Base-by-base conservation (phyloP, 2,113 vertebrate genomes). In the Tricholaema leucomelas region DNA sequence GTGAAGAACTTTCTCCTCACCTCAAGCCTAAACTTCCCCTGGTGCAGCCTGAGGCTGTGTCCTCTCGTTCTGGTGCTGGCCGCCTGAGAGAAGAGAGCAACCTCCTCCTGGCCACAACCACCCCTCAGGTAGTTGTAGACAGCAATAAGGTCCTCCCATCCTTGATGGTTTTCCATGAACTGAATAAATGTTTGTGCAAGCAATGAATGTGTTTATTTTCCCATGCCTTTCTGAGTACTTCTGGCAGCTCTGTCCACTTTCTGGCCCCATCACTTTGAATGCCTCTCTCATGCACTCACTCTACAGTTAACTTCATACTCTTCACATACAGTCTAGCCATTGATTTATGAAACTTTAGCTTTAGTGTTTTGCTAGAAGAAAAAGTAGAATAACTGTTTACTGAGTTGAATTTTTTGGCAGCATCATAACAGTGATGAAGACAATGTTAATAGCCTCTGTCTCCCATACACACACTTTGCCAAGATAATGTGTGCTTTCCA, bases 191-290 rank as follows among this genome's bases (percentile, higher is more conserved):
- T 78, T 88, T 92, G 58, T 48, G 35, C 77, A 86, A 91, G 58
- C 38, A 90, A 88, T 88, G 90, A 58, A 74, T 81, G 81, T 84
- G 36, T 25, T 81, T 84, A n/a, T 75, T 93, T 88, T 23, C 20
- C 38, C n/a, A 17, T 60, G 56, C 6, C 3, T 52, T 69, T 88
- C 61, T 72, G 35, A 90, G 31, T 44, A 42, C 38, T 81, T 81
- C 52, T 90, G 50, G 30, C 42, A 90, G 83, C 25, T 67, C 15
- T 46, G 20, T 60, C 38, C 78, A 42, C 61, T 67, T 77, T 75
- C 54, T 69, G 33, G 38, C 10, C 4, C 61, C 38, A 65, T 90
- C 70, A 74, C 44, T 88, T 72, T 75, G 72, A 84, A 77, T 65
- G 20, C 54, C 77, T 86, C 70, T 81, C 78, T 54, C 48, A 54